Percentiles rank a stretch among this genome's conserved stretches.
Evolutionary conservation across 2,888 invertebrate genomes (phyloP).

Genomic region (Sisyra nigra): DNA sequence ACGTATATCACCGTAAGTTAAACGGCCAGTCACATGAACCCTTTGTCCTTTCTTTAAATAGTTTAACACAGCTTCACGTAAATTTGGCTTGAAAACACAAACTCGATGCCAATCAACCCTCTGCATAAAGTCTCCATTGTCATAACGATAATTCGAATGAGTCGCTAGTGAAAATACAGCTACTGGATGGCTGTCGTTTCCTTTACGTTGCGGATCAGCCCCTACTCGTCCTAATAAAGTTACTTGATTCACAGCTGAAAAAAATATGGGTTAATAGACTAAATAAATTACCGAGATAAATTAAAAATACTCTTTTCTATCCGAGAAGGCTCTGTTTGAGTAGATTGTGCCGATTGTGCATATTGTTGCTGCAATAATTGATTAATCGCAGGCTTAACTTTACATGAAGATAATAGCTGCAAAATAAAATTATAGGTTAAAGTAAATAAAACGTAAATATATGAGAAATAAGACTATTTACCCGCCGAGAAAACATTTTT

Average conservation of each 20-base stretch:
- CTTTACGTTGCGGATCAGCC: slow-evolving; percentile 74
- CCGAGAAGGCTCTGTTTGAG: slow-evolving; percentile 20
- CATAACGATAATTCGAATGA: slow-evolving; percentile 69
- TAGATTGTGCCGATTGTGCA: not conserved
- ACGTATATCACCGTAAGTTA: slow-evolving; percentile 73
- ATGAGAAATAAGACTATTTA: not conserved
- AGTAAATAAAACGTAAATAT: too few species aligned
- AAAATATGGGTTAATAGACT: slow-evolving; percentile 9
- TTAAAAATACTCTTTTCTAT: slow-evolving; percentile 23
- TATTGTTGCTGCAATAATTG: too few species aligned
- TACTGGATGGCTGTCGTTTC: slow-evolving; percentile 67
- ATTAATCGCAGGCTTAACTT: too few species aligned
- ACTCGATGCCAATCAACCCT: slow-evolving; percentile 87
- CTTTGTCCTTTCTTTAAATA: slow-evolving; percentile 76
- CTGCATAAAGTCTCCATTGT: slow-evolving; percentile 63
- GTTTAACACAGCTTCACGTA: slow-evolving; percentile 63
- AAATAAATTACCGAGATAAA: not conserved
- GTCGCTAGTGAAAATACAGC: slow-evolving; percentile 83
- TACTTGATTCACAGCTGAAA: slow-evolving; percentile 65
- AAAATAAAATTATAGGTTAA: too few species aligned
- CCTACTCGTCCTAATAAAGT: slow-evolving; percentile 77
- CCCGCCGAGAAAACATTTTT: slow-evolving; percentile 1
- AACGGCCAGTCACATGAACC: slow-evolving; percentile 63
- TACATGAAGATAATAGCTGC: too few species aligned
- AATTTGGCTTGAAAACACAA: slow-evolving; percentile 68